phyloP scores from a whole-genome alignment of 64 coral and sea anemone species.

The Montipora cactus region DNA sequence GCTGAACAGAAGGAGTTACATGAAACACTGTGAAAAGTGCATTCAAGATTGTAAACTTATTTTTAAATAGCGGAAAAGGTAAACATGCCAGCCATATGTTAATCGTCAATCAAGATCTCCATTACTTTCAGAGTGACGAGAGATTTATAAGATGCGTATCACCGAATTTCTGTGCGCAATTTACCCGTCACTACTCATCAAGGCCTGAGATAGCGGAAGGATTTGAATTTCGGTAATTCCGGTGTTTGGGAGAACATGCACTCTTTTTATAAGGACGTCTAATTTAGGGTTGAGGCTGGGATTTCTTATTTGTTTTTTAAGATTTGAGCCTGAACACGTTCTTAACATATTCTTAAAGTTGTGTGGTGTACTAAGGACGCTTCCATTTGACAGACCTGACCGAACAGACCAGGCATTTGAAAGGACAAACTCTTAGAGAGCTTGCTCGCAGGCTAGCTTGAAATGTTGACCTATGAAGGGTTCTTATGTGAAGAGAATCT shows the following conservation, averaged over 20 bases:
- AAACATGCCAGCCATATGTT: conserved; percentile 5
- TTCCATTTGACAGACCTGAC: too few relatives aligned
- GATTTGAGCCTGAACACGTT: too few relatives aligned
- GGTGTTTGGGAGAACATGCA: not conserved
- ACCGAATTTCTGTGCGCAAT: not conserved
- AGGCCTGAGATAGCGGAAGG: not conserved
- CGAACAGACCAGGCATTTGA: too few relatives aligned
- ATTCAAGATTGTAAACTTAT: not conserved
- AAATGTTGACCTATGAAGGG: too few relatives aligned
- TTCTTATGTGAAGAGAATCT: too few relatives aligned
- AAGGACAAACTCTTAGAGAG: too few relatives aligned
- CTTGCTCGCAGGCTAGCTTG: too few relatives aligned
- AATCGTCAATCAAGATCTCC: not conserved
- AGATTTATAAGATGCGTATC: not conserved
- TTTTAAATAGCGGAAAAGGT: not conserved
- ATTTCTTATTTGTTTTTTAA: too few relatives aligned
- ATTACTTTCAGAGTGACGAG: not conserved
- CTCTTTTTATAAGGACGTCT: too few relatives aligned
- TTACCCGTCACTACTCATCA: not conserved
- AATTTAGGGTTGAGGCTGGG: too few relatives aligned
- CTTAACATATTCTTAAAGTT: too few relatives aligned
- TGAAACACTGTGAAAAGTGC: not conserved
- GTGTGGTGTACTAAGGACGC: too few relatives aligned
- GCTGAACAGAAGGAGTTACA: not conserved
- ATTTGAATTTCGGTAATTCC: not conserved